Percentiles rank a stretch among this genome's conserved stretches.
Conservation (phyloP, 64 coral and sea anemone species). For the Montipora efflorescens region DNA sequence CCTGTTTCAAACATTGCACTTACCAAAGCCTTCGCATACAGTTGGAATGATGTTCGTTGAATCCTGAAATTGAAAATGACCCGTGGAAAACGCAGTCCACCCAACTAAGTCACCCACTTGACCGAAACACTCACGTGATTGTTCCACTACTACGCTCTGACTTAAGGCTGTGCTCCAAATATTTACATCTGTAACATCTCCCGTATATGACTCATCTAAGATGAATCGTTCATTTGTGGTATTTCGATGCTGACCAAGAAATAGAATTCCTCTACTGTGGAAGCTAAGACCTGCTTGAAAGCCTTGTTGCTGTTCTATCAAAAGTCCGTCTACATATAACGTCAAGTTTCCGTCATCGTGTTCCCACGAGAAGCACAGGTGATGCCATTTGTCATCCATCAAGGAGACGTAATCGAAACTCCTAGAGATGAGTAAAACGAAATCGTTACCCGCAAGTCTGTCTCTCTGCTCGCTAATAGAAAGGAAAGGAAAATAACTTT, state of each 20-base stretch:
- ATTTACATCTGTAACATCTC: slow-evolving; percentile 22
- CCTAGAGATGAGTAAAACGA: background rate
- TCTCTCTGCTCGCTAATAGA: no score
- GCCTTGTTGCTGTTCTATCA: slow-evolving; percentile 15
- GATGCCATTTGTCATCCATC: slow-evolving; percentile 32
- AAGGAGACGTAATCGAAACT: slow-evolving; percentile 7
- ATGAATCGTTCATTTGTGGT: background rate
- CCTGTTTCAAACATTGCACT: background rate
- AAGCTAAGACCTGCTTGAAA: background rate
- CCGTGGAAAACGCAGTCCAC: slow-evolving; percentile 2
- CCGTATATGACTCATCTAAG: slow-evolving; percentile 26
- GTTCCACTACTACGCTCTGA: background rate
- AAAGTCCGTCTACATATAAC: slow-evolving; percentile 12
- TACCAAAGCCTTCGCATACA: slow-evolving; percentile 9
- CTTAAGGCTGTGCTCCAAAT: slow-evolving; percentile 21
- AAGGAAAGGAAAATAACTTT: no score
- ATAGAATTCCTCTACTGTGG: background rate
- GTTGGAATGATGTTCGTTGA: background rate
- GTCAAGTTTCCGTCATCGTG: slow-evolving; percentile 6
- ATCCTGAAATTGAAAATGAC: background rate
- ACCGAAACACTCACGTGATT: background rate
- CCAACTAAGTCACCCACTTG: background rate
- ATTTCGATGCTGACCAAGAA: slow-evolving; percentile 7
- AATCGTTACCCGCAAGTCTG: background rate
- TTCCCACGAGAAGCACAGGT: slow-evolving; percentile 36